Evolutionary conservation across 2,113 vertebrate species (phyloP), one percentile per base, ranked within the genome.

Genomic region (Mirounga angustirostris): DNA sequence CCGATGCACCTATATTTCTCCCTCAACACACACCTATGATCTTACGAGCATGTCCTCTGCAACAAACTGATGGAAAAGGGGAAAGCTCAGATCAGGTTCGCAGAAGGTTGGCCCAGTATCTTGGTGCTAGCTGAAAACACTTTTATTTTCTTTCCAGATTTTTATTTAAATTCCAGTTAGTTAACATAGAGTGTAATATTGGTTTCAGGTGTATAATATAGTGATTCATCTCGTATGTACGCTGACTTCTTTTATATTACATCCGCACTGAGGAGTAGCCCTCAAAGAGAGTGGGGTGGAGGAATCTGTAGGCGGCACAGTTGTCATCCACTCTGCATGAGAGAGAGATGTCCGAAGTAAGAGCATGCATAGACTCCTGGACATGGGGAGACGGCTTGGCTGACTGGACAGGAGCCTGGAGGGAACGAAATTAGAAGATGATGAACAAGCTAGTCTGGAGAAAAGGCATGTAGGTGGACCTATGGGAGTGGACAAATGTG

Each of bases 281-380:
- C 12, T 12, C 46, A 5, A n/a, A 28, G 67, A 13, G 24, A n/a
- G n/a, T 22, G n/a, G 63, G 10, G 69, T 0, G 46, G 15, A 15
- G 19, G 18, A 2, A 5, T 28, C 7, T 18, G 11, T 36, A 16
- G 33, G 86, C 10, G 36, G 65, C 65, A 6, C 13, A 1, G 11
- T 14, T 24, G 43, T 3, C 24, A 0, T 24, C 79, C 14, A 5
- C 46, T 4, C 0, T 7, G 22, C 69, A 3, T 0, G 40, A 78
- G 13, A 33, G 79, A 67, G 6, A 15, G 5, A 30, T 16, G 14
- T 5, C 79, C 0, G 3, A 26, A 74, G n/a, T 9, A 1, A 54
- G n/a, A 46, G 14, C 0, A 1, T 5, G 16, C 21, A 0, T 2
- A 50, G 28, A 26, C 4, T 5, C 58, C 59, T 22, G 46, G 46